phyloP scores from a whole-genome alignment of 1,140 invertebrate genomes.

The Ericerus pela region DNA sequence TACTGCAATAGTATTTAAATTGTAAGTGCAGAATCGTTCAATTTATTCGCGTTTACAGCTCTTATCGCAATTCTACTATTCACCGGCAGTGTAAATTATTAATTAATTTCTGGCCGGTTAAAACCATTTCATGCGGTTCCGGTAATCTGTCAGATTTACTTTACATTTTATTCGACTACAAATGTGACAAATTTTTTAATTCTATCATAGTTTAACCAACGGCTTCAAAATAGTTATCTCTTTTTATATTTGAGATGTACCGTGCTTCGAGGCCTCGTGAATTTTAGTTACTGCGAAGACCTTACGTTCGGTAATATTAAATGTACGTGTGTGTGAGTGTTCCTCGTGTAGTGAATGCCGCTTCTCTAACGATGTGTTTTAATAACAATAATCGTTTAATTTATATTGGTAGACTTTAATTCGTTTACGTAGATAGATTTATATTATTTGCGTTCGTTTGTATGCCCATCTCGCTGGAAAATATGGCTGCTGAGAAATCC shows the following conservation, averaged over 20 bases:
- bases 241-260: not conserved
- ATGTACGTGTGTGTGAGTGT: not conserved
- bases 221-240: not conserved
- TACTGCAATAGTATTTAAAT: not conserved
- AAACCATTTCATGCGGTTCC: constrained; percentile 5
- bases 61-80: not conserved
- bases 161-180: too few species aligned
- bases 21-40: not conserved
- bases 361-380: not conserved
- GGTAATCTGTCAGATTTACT: not conserved
- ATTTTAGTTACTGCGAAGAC: constrained; percentile 5
- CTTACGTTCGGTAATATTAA: too few species aligned
- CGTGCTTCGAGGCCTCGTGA: not conserved
- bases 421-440: not conserved
- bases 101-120: not conserved
- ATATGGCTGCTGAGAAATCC: not conserved
- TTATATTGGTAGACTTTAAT: not conserved
- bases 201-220: not conserved
- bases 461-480: not conserved
- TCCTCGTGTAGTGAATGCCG: not conserved
- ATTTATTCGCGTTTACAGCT: not conserved
- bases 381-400: not conserved
- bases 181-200: constrained; percentile 3
- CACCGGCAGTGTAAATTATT: not conserved
- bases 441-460: not conserved